These are phyloP conservation scores for Tauraco erythrolophus DNA, from an alignment of 2,113 vertebrate genomes.

Conservation along the genomic window DNA sequence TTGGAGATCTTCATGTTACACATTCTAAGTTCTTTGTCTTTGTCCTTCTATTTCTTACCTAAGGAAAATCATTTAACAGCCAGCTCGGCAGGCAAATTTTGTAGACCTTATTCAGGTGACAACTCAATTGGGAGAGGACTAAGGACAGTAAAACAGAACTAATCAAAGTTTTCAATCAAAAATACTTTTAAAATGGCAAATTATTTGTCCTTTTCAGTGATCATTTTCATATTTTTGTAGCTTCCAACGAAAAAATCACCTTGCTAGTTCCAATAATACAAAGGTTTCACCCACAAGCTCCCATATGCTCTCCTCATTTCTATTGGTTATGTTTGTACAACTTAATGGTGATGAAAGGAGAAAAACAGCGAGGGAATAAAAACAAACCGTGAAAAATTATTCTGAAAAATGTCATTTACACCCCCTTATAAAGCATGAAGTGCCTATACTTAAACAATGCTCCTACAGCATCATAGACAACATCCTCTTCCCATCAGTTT, in stretches of 20 bases:
- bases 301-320: background rate
- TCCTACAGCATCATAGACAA: background rate
- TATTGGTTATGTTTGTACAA: background rate
- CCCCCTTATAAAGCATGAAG: background rate
- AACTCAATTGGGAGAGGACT: background rate
- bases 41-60: background rate
- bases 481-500: background rate
- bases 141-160: background rate
- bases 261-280: background rate
- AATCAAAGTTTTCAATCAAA: background rate
- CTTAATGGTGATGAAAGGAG: background rate
- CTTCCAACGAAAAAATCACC: background rate
- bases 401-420: background rate
- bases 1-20: background rate
- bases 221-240: background rate
- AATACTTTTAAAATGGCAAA: background rate
- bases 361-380: background rate
- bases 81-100: background rate
- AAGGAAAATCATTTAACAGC: background rate
- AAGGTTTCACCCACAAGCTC: background rate
- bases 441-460: background rate
- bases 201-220: background rate
- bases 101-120: background rate
- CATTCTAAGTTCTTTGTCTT: background rate
- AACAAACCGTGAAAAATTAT: background rate